These are phyloP conservation scores for Apantesis nais DNA, from an alignment of 2,888 invertebrate species.

Conservation along the genomic window DNA sequence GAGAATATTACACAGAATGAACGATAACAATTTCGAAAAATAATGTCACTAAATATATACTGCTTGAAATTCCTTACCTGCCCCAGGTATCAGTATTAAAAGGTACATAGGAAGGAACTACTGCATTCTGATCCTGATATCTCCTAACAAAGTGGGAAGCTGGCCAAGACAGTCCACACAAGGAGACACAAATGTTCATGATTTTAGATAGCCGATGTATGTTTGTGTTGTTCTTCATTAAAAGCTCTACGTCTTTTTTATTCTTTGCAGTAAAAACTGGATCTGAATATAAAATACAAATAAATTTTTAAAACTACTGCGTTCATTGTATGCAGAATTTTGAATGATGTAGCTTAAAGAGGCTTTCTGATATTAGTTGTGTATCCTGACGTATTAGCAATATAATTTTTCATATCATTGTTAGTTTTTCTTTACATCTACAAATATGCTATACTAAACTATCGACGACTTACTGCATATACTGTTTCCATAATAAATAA, in stretches of 20 bases:
- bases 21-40: background rate
- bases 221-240: conserved; percentile 36
- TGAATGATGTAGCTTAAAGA: background rate
- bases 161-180: conserved; percentile 36
- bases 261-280: conserved; percentile 50
- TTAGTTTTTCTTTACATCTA: background rate
- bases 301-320: background rate
- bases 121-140: conserved; percentile 38
- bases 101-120: conserved; percentile 50
- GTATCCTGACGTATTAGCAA: too few relatives aligned
- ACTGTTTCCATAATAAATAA: background rate
- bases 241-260: conserved; percentile 42
- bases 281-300: conserved; percentile 38
- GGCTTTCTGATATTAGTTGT: background rate
- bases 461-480: background rate
- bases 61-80: conserved; percentile 42
- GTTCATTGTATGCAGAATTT: background rate
- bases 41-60: background rate
- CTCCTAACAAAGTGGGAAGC: conserved; percentile 40
- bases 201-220: conserved; percentile 41
- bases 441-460: too few relatives aligned
- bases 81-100: conserved; percentile 52
- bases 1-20: too few relatives aligned
- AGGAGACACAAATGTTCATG: conserved; percentile 14
- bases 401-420: background rate